Evolutionary conservation across 92 coral and sea anemone genomes (phyloP), one percentile per base, ranked within the genome.

Genomic region (Porites divaricata): DNA sequence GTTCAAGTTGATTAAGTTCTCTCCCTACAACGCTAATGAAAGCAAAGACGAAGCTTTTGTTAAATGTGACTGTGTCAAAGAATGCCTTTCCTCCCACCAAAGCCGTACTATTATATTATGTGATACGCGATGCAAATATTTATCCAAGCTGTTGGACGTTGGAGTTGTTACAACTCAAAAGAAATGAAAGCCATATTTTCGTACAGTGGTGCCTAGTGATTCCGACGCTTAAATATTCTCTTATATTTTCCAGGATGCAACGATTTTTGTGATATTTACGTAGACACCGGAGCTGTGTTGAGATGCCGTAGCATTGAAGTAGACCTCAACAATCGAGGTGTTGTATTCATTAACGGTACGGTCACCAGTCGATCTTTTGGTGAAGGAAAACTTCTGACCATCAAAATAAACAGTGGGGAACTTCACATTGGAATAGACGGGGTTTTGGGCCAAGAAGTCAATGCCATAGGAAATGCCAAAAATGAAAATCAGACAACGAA

Each of bases 341-440:
- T 26, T 72, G 93, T 89, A 68, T 89, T 89, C 80, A 73, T 89
- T 67, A 89, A 89, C 61, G 90, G 93, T 68, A 79, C 90, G 20
- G 84, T 89, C 61, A 74, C 89, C 64, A 73, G 89, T 71, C 72
- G 74, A 50, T 74, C 23, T 35, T 85, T 57, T 80, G 70, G 66
- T 61, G 57, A 69, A 88, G 88, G 72, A 9, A 74, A 67, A 75
- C 53, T 68, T 74, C 87, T 89, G 84, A 85, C 74, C 16, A 53
- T 89, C 81, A 76, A 70, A 48, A 62, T 89, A 63, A 45, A 35
- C 41, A 78, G 78, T 67, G 93, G 93, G 20, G 74, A 85, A 25
- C 87, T 89, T 59, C 93, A 89, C 65, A 71, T 89, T 7, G 78
- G 80, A 66, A 52, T 89, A 54, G 78, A 77, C 72, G 93, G 93